phyloP scores from a whole-genome alignment of 2,797 vertebrate genomes.

The Spheniscus humboldti region DNA sequence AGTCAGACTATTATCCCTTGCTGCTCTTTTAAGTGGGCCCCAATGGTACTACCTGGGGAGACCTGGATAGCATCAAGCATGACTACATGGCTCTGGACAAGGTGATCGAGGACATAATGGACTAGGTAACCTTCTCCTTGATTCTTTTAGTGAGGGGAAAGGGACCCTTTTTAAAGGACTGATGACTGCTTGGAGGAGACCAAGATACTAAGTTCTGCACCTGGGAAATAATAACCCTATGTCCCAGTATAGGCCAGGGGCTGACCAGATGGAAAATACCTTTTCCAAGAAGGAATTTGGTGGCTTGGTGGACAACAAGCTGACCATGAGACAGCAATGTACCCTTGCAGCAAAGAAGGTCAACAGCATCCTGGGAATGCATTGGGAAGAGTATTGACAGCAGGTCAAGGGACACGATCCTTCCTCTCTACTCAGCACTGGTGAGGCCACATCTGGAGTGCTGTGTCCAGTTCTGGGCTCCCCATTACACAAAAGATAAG shows the following conservation, averaged over 20 bases:
- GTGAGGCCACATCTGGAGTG: not conserved
- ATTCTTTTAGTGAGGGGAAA: not conserved
- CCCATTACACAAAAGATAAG: not conserved
- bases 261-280: rapidly evolving
- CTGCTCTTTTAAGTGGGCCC: not conserved
- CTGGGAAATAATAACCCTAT: not conserved
- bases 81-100: not conserved
- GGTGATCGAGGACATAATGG: not conserved
- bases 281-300: not conserved
- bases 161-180: not conserved
- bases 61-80: too few relatives aligned
- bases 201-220: not conserved
- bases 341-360: not conserved
- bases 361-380: not conserved
- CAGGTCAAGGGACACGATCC: not conserved
- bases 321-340: not conserved
- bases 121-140: not conserved
- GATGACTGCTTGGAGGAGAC: not conserved
- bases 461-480: not conserved
- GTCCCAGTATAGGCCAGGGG: not conserved
- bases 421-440: not conserved
- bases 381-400: not conserved
- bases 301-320: not conserved
- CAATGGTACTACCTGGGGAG: not conserved
- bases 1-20: not conserved